Conservation (phyloP, 1,140 invertebrate species). For the Pachyrhynchus sulphureomaculatus region DNA sequence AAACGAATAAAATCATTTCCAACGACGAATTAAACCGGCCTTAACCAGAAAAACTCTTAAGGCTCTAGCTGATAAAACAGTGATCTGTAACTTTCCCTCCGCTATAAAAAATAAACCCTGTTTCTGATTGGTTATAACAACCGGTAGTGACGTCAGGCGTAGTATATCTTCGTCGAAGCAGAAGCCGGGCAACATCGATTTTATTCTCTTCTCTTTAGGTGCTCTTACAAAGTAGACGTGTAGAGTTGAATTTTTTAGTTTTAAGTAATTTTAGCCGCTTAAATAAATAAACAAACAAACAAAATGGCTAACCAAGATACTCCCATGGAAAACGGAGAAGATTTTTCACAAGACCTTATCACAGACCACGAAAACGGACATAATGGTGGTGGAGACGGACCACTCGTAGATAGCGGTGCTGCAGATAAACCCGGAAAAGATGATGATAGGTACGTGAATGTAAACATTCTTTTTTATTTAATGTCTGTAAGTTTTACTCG, state of each 20-base stretch:
- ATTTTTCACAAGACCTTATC: constrained; percentile 69
- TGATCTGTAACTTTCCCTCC: too few species aligned
- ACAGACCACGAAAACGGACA: constrained; percentile 55
- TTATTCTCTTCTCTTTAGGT: constrained; percentile 25
- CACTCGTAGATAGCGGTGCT: constrained; percentile 61
- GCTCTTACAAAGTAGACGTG: constrained; percentile 34
- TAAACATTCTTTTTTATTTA: constrained; percentile 2
- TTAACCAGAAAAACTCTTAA: too few species aligned
- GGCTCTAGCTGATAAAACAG: too few species aligned
- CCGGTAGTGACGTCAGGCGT: constrained; percentile 6
- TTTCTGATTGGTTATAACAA: not conserved
- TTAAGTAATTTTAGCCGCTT: constrained; percentile 19
- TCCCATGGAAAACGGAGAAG: constrained; percentile 59
- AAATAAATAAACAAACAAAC: constrained; percentile 21
- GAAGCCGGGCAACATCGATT: not conserved
- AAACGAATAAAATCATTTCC: too few species aligned
- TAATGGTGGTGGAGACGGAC: constrained; percentile 62
- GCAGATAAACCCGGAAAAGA: constrained; percentile 66
- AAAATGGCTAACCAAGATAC: constrained; percentile 48
- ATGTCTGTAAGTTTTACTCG: constrained; percentile 8
- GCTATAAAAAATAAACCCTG: too few species aligned
- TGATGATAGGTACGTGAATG: constrained; percentile 72
- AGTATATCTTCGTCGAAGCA: not conserved
- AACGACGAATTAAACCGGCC: too few species aligned
- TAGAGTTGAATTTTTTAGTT: constrained; percentile 11